phyloP scores from a whole-genome alignment of 2,888 invertebrate genomes.

The Drosophila neonasuta region DNA sequence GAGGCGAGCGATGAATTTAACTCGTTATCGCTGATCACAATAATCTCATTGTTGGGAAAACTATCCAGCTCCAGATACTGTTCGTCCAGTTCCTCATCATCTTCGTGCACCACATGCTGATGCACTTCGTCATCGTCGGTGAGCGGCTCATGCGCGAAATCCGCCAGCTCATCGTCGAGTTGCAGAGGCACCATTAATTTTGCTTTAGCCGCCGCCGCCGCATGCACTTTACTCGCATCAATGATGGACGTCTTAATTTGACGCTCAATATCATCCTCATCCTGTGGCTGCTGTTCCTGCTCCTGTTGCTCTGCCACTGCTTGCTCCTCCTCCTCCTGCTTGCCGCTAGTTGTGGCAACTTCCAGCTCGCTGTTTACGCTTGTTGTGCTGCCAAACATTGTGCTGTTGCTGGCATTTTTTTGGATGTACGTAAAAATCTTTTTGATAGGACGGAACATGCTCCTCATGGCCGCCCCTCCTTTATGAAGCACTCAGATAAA shows the following conservation, averaged over 20 bases:
- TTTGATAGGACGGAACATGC: slow-evolving; percentile 82
- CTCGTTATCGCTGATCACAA: slow-evolving; percentile 74
- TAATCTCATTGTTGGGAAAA: slow-evolving; percentile 75
- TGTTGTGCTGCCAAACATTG: slow-evolving; percentile 77
- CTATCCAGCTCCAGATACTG: slow-evolving; percentile 69
- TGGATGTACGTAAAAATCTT: slow-evolving; percentile 82
- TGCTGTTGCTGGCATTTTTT: slow-evolving; percentile 80
- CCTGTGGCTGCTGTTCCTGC: slow-evolving; percentile 16
- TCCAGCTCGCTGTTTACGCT: slow-evolving; percentile 40
- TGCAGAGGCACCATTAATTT: slow-evolving; percentile 45
- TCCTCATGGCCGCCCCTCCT: slow-evolving; percentile 48
- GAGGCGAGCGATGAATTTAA: slow-evolving; percentile 74
- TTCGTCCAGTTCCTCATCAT: slow-evolving; percentile 58
- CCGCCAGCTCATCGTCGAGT: slow-evolving; percentile 69
- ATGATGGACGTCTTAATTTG: slow-evolving; percentile 78
- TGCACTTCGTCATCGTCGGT: slow-evolving; percentile 67
- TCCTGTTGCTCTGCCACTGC: slow-evolving; percentile 5
- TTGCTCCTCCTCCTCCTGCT: not conserved
- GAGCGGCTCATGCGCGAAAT: slow-evolving; percentile 56
- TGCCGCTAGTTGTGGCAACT: slow-evolving; percentile 25
- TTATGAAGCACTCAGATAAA: not conserved
- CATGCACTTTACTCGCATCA: slow-evolving; percentile 69
- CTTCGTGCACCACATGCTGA: slow-evolving; percentile 41
- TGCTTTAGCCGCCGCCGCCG: slow-evolving; percentile 40
- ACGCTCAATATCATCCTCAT: slow-evolving; percentile 72